Base-by-base conservation (phyloP, 2,797 vertebrate species). In the Tapera naevia region DNA sequence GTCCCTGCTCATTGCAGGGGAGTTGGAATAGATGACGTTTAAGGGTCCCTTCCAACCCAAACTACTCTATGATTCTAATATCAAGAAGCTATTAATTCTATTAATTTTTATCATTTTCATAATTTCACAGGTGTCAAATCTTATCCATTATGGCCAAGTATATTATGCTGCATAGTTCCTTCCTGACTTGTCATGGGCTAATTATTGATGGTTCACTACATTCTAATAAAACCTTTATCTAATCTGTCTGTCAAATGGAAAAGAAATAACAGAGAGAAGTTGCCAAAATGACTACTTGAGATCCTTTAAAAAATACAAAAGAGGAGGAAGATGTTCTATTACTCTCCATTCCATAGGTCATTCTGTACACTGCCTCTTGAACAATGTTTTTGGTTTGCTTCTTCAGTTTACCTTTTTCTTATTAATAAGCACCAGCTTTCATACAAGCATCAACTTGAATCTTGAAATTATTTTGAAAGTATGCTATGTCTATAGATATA, bases 181-280 rank as follows among this genome's bases (percentile, higher is more conserved):
- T 5, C 5, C 61, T 84, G 89, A 76, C 83, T 93, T 91, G 51
- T 67, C 81, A 72, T 2, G 1, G 80, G 84, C 88, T 88, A 93
- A 82, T 93, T 96, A 91, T 48, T 73, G 73, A 87, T 56, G 86
- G 91, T 71, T 97, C 88, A 72, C 28, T 35, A 86, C 64, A 57
- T 95, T 93, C 70, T 89, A 93, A 93, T 89, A 83, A 97, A 96
- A 94, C 46, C 60, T 88, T 67, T 75, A 35, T 79, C 73, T 91
- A 51, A 67, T 87, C 91, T 84, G 30, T 75, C 92, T 93, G 91
- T 89, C 62, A 86, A 96, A 86, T 25, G 50, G 80, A 79, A 89
- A 92, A 27, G 39, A 94, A 96, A 89, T 62, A 88, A 80, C 54
- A 54, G 48, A 92, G 50, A 91, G 53, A 90, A 83, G 27, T 12